phyloP scores from a whole-genome alignment of 2,888 invertebrate genomes.

The Julus scanicus region DNA sequence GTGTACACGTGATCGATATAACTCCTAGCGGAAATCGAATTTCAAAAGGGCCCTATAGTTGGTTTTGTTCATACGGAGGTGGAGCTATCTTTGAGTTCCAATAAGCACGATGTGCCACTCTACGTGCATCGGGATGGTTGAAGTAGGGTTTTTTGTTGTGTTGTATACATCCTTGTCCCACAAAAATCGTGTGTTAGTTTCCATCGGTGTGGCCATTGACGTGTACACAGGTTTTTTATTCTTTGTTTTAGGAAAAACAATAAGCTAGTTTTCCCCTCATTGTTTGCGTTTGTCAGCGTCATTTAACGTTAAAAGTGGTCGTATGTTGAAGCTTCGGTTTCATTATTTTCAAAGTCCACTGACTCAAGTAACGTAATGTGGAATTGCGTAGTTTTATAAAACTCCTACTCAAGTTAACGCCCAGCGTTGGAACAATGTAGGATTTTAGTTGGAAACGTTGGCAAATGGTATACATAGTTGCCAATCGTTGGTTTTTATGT shows the following conservation, averaged over 20 bases:
- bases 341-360: not conserved
- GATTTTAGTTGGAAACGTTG: too few species aligned
- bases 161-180: too few species aligned
- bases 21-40: not conserved
- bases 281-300: not conserved
- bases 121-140: too few species aligned
- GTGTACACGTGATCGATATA: not conserved
- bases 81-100: not conserved
- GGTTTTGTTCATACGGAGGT: not conserved
- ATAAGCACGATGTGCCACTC: not conserved
- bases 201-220: not conserved
- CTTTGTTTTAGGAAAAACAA: not conserved
- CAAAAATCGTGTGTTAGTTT: too few species aligned
- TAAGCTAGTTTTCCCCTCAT: not conserved
- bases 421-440: too few species aligned
- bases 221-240: not conserved
- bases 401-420: not conserved
- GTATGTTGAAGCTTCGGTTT: not conserved
- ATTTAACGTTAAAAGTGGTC: not conserved
- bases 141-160: too few species aligned
- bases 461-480: too few species aligned
- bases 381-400: not conserved
- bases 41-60: not conserved
- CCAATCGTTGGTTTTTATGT: too few species aligned
- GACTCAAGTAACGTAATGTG: too few species aligned